A percentile compares a stretch with the other conserved stretches of the same genome.
phyloP scores from a whole-genome alignment of 2,888 invertebrate genomes.

The Falcaria lacertinaria region DNA sequence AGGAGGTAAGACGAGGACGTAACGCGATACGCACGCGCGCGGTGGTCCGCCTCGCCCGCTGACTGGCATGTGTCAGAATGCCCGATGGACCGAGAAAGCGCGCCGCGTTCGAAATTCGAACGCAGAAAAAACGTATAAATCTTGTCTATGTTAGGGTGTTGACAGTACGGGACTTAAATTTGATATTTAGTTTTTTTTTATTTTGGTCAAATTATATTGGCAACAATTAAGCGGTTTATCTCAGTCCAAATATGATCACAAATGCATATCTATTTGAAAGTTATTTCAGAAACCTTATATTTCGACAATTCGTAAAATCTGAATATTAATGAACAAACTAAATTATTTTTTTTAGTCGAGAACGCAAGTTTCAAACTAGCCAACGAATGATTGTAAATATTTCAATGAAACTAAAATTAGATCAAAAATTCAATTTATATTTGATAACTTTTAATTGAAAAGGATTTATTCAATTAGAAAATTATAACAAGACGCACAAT shows the following conservation, averaged over 20 bases:
- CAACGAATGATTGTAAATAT: background rate
- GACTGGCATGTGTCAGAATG: constrained; percentile 76
- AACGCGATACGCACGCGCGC: constrained; percentile 62
- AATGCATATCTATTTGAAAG: too few relatives aligned
- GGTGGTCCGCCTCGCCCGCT: constrained; percentile 66
- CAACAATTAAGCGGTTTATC: too few relatives aligned
- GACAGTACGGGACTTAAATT: constrained; percentile 16
- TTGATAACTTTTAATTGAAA: constrained; percentile 12
- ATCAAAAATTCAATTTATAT: constrained; percentile 2
- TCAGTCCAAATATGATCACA: too few relatives aligned
- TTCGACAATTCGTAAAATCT: too few relatives aligned
- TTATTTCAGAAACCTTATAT: too few relatives aligned
- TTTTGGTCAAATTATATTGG: too few relatives aligned
- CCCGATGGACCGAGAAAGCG: constrained; percentile 78
- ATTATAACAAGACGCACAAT: constrained; percentile 61
- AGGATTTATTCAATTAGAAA: constrained; percentile 51
- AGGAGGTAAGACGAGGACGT: constrained; percentile 70
- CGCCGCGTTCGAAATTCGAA: constrained; percentile 64
- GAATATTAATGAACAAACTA: too few relatives aligned
- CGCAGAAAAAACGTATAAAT: constrained; percentile 26
- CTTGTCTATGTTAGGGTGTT: constrained; percentile 19
- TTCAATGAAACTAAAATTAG: background rate
- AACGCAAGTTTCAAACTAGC: too few relatives aligned
- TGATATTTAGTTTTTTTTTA: background rate
- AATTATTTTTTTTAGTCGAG: too few relatives aligned